Percentiles rank a stretch among this genome's conserved stretches.
Evolutionary conservation across 2,113 vertebrate species (phyloP).

Genomic region (Anas platyrhynchos): DNA sequence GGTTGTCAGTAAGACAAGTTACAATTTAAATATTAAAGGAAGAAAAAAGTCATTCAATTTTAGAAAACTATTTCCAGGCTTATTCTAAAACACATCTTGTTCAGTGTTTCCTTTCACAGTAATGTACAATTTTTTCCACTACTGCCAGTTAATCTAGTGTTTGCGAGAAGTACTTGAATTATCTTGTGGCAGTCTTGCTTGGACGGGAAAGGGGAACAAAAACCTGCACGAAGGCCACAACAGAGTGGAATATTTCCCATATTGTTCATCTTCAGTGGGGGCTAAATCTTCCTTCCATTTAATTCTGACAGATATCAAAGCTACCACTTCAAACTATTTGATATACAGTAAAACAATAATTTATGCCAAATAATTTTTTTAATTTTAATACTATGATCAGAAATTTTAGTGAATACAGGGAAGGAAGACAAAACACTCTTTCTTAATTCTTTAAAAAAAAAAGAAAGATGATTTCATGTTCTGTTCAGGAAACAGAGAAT

Average conservation of each 20-base stretch:
- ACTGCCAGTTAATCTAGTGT: background rate
- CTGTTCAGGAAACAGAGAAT: background rate
- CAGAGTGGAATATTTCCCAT: background rate
- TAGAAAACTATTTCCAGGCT: background rate
- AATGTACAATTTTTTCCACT: background rate
- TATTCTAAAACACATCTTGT: background rate
- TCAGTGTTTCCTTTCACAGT: background rate
- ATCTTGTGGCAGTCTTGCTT: background rate
- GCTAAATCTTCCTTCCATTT: background rate
- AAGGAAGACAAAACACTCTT: background rate
- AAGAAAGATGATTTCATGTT: background rate
- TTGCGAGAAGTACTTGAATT: background rate
- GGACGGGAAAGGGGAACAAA: background rate
- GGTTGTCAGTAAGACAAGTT: conserved; percentile 46
- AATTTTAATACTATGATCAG: background rate
- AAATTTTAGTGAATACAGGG: background rate
- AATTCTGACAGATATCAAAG: background rate
- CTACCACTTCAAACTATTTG: background rate
- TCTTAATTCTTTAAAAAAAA: background rate
- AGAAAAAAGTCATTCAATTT: background rate
- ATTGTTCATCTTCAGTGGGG: background rate
- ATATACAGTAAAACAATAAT: background rate
- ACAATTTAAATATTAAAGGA: conserved; percentile 52
- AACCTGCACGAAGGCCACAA: background rate
- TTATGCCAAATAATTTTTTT: background rate